Evolutionary conservation across 2,797 vertebrate genomes (phyloP).

Genomic region (Toxotes lorentzi): DNA sequence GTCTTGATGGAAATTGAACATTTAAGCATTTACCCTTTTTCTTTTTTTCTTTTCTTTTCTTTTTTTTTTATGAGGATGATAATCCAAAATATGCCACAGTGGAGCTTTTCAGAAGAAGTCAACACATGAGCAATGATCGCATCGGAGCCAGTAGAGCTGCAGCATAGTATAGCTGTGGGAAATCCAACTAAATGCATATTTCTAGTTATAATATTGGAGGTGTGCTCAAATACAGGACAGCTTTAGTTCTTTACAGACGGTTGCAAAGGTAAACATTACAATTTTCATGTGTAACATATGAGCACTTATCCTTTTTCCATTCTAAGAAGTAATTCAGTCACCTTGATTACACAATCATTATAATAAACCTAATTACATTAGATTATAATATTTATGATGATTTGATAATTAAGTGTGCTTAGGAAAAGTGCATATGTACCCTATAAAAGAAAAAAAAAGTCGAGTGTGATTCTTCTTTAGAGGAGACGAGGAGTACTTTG

Average conservation of each 20-base stretch:
- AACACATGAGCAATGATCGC: background rate
- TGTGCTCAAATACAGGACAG: background rate
- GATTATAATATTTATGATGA: background rate
- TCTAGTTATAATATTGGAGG: background rate
- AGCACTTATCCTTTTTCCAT: background rate
- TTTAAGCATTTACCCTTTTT: conserved; percentile 23
- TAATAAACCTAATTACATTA: background rate
- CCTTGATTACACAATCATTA: background rate
- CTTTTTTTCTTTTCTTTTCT: conserved; percentile 35
- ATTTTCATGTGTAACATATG: background rate
- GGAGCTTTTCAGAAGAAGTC: conserved; percentile 24
- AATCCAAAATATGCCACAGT: conserved; percentile 14
- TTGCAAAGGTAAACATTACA: background rate
- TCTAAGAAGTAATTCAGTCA: background rate
- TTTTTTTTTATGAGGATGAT: conserved; percentile 38
- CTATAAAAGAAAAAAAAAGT: background rate
- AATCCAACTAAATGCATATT: conserved; percentile 4
- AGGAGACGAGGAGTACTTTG: background rate
- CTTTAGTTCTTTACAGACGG: background rate
- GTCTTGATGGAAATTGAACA: conserved; percentile 25
- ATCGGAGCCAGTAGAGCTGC: background rate
- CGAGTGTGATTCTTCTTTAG: background rate
- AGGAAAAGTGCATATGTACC: background rate
- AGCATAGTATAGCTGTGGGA: conserved; percentile 2
- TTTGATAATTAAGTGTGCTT: background rate